Base-by-base conservation (phyloP, 1,140 invertebrate species). In the Ptiloglossa arizonensis region DNA sequence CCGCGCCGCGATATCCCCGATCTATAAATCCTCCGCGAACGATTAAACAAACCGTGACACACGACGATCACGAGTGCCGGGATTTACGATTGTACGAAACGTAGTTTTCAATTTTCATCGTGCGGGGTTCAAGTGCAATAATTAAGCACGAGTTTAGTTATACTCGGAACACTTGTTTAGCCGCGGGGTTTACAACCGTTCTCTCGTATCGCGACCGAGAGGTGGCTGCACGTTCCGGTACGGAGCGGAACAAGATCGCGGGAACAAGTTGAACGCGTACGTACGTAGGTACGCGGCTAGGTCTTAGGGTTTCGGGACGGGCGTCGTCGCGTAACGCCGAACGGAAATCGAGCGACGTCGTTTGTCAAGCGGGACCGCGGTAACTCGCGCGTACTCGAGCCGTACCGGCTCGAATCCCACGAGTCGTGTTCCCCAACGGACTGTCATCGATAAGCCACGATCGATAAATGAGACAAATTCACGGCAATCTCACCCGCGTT, bases 391-490 rank as follows among this genome's bases (percentile, higher is more conserved):
- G 19, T 41, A 2, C 13, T 11, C 57, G 17, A 5, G 27, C 41
- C n/a, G 1, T n/a, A 32, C 48, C 32, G 27, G 27, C 54, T 41
- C 71, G 71, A 54, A 74, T 76, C 62, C 59, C 35, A 27, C 63
- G 54, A 59, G 50, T 52, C 68, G 48, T 70, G 75, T 82, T 54
- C 41, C 52, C 56, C 15, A 50, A 63, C 54, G 32, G 35, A 71
- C 69, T 82, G 56, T 72, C 62, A 78, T 66, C 62, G 68, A 66
- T 48, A 66, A 78, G 56, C 48, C 50, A 50, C 52, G 52, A 79
- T 73, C 48, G 79, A 80, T 80, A 79, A 73, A 64, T 22, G 63
- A 66, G 52, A 82, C 50, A 57, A 79, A 83, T 83, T 72, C 59
- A 46, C 48, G 67, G 57, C 17, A 24, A 77, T 77, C 46, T 71